These are phyloP conservation scores for Norana najaformis DNA, from an alignment of 2,888 invertebrate genomes.

Conservation along the genomic window DNA sequence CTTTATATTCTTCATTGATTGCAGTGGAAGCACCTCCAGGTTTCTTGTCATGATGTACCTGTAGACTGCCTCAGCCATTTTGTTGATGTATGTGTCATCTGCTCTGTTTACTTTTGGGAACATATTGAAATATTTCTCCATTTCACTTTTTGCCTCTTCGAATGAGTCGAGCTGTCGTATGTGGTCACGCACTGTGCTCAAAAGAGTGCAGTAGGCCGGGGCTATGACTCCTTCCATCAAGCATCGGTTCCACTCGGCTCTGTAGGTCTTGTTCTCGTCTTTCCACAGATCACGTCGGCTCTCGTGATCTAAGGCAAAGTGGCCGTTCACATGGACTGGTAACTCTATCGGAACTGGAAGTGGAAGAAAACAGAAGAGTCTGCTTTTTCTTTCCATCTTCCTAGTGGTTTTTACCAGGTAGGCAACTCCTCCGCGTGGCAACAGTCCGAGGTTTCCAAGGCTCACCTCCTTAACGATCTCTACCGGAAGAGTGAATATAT, in stretches of 20 bases:
- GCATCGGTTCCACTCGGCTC: slow-evolving; percentile 51
- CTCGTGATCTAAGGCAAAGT: slow-evolving; percentile 52
- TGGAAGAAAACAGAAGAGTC: slow-evolving; percentile 46
- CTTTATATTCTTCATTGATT: slow-evolving; percentile 22
- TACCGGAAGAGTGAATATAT: slow-evolving; percentile 35
- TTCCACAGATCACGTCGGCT: slow-evolving; percentile 50
- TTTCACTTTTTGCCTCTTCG: slow-evolving; percentile 7
- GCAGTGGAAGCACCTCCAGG: slow-evolving; percentile 21
- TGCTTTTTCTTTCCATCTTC: slow-evolving; percentile 21
- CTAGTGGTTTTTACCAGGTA: slow-evolving; percentile 36
- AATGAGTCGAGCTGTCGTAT: neutral
- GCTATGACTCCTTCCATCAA: slow-evolving; percentile 49
- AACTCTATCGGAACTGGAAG: slow-evolving; percentile 47
- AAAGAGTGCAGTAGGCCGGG: slow-evolving; percentile 47
- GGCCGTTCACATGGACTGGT: slow-evolving; percentile 55
- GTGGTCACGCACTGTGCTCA: slow-evolving; percentile 31
- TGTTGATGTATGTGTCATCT: neutral
- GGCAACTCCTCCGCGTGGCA: slow-evolving; percentile 47
- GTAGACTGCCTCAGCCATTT: slow-evolving; percentile 20
- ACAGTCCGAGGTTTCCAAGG: slow-evolving; percentile 45
- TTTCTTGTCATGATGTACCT: slow-evolving; percentile 34
- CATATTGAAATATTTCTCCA: slow-evolving; percentile 14
- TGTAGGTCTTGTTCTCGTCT: slow-evolving; percentile 43
- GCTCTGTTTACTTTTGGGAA: neutral
- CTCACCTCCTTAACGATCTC: slow-evolving; percentile 43